A percentile compares a stretch with the other conserved stretches of the same genome.
These are phyloP conservation scores for Pissodes strobi DNA, from an alignment of 1,140 invertebrate species.

Conservation along the genomic window DNA sequence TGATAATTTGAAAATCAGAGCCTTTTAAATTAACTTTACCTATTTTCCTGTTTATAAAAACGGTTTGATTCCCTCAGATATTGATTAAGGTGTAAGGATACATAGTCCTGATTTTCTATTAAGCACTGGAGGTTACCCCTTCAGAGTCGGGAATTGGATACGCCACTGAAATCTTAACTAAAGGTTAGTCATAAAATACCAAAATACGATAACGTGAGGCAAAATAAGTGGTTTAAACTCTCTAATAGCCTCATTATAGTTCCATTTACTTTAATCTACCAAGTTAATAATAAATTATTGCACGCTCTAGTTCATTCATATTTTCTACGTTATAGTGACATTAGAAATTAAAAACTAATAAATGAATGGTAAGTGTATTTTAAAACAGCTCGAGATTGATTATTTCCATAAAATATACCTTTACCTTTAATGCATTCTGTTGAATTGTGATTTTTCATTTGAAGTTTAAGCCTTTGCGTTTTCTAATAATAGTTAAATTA, in stretches of 20 bases:
- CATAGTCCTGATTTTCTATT: too few relatives aligned
- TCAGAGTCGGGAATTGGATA: too few relatives aligned
- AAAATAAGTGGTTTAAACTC: background rate
- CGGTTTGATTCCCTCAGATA: too few relatives aligned
- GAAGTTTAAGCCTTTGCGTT: too few relatives aligned
- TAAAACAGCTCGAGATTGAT: background rate
- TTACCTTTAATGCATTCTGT: slow-evolving; percentile 6
- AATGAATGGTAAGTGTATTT: background rate
- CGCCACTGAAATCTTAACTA: too few relatives aligned
- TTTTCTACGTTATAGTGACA: background rate
- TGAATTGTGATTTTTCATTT: background rate
- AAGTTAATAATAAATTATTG: slow-evolving; percentile 4
- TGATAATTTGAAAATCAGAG: too few relatives aligned
- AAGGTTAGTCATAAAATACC: background rate
- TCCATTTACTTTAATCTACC: background rate
- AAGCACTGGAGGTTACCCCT: too few relatives aligned
- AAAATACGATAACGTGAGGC: background rate
- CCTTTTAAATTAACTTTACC: too few relatives aligned
- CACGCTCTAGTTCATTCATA: slow-evolving; percentile 23
- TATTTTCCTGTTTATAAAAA: too few relatives aligned
- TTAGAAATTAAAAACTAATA: slow-evolving; percentile 7
- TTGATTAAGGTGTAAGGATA: too few relatives aligned
- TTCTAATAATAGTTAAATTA: background rate
- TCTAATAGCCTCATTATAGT: background rate
- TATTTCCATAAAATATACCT: background rate